These are phyloP conservation scores for Neuroscelio doddi DNA, from an alignment of 2,888 invertebrate genomes.

Conservation along the genomic window DNA sequence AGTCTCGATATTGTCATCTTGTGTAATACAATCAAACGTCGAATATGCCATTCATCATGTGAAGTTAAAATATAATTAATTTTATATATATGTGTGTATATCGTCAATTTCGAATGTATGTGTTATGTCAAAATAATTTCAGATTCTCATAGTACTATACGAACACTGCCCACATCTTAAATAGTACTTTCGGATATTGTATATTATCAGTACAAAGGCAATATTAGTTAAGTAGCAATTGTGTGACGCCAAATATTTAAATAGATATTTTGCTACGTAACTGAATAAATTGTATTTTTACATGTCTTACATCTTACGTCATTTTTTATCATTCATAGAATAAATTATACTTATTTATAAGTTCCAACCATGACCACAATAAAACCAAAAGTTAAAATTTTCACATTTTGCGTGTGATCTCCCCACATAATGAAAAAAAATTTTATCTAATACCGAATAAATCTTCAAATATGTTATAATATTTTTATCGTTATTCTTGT, in stretches of 20 bases:
- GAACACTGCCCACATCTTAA: slow-evolving; percentile 68
- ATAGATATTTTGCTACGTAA: slow-evolving; percentile 71
- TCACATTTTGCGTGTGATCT: not conserved
- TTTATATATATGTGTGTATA: slow-evolving; percentile 54
- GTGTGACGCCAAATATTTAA: slow-evolving; percentile 71
- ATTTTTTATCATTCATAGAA: slow-evolving; percentile 24
- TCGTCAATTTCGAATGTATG: slow-evolving; percentile 60
- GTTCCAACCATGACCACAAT: not conserved
- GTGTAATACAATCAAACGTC: slow-evolving; percentile 57
- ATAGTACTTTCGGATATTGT: slow-evolving; percentile 67
- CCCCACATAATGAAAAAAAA: not conserved
- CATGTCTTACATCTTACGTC: slow-evolving; percentile 36
- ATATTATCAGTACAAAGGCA: slow-evolving; percentile 62
- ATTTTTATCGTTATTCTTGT: not conserved
- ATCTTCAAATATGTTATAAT: not conserved
- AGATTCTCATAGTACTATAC: slow-evolving; percentile 59
- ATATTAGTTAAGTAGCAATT: slow-evolving; percentile 65
- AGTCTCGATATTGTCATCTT: slow-evolving; percentile 34
- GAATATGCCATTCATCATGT: slow-evolving; percentile 64
- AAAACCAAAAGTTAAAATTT: not conserved
- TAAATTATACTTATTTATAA: slow-evolving; percentile 61
- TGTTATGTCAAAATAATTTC: slow-evolving; percentile 52
- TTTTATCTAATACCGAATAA: slow-evolving; percentile 40
- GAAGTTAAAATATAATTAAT: slow-evolving; percentile 54
- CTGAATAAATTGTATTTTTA: slow-evolving; percentile 49